These are phyloP conservation scores for Argynnis bischoffii DNA, from an alignment of 2,888 invertebrate species.

Conservation along the genomic window DNA sequence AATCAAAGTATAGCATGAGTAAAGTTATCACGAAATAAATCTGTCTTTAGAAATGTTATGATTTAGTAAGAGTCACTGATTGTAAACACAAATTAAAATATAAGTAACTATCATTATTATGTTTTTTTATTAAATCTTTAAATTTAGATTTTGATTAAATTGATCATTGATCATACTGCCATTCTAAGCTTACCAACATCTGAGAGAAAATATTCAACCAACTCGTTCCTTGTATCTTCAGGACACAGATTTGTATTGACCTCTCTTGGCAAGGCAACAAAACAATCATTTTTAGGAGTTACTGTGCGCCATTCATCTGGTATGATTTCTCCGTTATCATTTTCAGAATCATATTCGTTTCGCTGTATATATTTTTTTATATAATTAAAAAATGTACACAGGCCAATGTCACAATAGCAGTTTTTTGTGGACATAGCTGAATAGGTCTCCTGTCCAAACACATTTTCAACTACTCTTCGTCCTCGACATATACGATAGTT, in stretches of 20 bases:
- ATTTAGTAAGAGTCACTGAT: constrained; percentile 1
- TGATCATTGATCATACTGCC: no score
- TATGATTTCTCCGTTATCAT: constrained; percentile 33
- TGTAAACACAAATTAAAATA: not conserved
- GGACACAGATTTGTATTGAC: constrained; percentile 27
- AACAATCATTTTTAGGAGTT: constrained; percentile 22
- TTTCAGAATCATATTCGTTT: constrained; percentile 43
- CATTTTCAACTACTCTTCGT: no score
- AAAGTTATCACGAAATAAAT: constrained; percentile 5
- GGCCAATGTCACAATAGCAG: constrained; percentile 32
- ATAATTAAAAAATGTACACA: constrained; percentile 31
- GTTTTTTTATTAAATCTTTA: constrained; percentile 12
- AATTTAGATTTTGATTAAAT: constrained; percentile 22
- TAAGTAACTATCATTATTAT: no score
- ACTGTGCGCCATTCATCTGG: constrained; percentile 30
- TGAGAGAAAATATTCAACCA: constrained; percentile 31
- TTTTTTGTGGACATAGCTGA: constrained; percentile 26
- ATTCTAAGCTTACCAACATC: constrained; percentile 31
- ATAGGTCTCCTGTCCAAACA: constrained; percentile 18
- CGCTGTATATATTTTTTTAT: constrained; percentile 20
- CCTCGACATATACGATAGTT: no score
- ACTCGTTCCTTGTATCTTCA: constrained; percentile 33
- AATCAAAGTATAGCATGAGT: no score
- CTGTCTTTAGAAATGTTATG: constrained; percentile 7
- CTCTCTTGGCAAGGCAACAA: constrained; percentile 26